These are phyloP conservation scores for Stegophylla sp. DNA, from an alignment of 2,888 invertebrate species.

Conservation along the genomic window DNA sequence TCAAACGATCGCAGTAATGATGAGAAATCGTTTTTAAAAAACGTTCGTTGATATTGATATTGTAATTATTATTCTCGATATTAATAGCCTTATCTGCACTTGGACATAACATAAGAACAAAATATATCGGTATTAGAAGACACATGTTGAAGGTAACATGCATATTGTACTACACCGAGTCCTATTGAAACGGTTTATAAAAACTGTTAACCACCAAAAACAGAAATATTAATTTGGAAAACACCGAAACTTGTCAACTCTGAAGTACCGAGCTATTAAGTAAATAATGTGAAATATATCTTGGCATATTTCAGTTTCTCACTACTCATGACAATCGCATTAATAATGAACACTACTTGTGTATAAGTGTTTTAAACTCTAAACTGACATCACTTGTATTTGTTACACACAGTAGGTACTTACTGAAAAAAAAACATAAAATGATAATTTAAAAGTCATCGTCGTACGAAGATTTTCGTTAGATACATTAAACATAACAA, in stretches of 20 bases:
- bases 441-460: too few relatives aligned
- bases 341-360: background rate
- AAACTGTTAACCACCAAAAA: too few relatives aligned
- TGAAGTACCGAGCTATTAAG: background rate
- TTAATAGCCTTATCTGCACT: background rate
- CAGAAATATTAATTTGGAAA: background rate
- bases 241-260: background rate
- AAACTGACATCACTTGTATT: background rate
- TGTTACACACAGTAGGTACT: too few relatives aligned
- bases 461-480: too few relatives aligned
- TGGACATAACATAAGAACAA: background rate
- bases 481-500: too few relatives aligned
- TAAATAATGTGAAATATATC: background rate
- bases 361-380: background rate
- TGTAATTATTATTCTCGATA: too few relatives aligned
- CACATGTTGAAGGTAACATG: background rate
- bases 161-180: background rate
- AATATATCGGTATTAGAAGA: background rate
- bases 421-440: too few relatives aligned
- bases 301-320: background rate
- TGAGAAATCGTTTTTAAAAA: conserved; percentile 27
- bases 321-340: background rate
- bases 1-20: conserved; percentile 19
- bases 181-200: background rate
- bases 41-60: background rate